These are phyloP conservation scores for Lophotriccus pileatus DNA, from an alignment of 2,797 vertebrate genomes.

Conservation along the genomic window DNA sequence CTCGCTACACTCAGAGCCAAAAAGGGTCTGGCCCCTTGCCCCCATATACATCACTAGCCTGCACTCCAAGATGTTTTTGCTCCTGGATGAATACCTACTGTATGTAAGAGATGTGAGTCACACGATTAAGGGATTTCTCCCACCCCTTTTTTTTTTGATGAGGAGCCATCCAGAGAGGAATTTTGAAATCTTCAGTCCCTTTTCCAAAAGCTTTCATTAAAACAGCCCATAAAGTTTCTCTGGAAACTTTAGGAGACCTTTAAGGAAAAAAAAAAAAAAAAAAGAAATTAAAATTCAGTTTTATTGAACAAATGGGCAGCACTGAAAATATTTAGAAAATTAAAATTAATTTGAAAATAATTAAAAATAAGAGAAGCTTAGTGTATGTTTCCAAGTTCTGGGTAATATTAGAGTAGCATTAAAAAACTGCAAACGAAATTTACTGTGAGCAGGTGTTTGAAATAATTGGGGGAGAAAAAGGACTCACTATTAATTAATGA, in stretches of 20 bases:
- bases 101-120: neutral
- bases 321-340: slow-evolving; percentile 71
- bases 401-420: slow-evolving; percentile 65
- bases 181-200: slow-evolving; percentile 28
- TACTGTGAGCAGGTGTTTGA: slow-evolving; percentile 77
- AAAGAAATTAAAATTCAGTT: slow-evolving; percentile 63
- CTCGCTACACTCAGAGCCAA: neutral
- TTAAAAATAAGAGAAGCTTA: slow-evolving; percentile 74
- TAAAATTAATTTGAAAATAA: slow-evolving; percentile 81
- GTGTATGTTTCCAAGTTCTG: slow-evolving; percentile 66
- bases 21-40: neutral
- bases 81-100: neutral
- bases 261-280: slow-evolving; percentile 12
- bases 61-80: neutral
- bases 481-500: slow-evolving; percentile 67
- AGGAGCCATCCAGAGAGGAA: slow-evolving; percentile 31
- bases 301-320: slow-evolving; percentile 73
- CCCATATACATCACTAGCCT: neutral
- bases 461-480: slow-evolving; percentile 69
- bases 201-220: slow-evolving; percentile 65
- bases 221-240: slow-evolving; percentile 63
- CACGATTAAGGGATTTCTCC: neutral
- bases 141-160: neutral
- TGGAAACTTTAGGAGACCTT: slow-evolving; percentile 67
- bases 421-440: slow-evolving; percentile 71